These are phyloP conservation scores for Ceratina japonica DNA, from an alignment of 1,140 invertebrate genomes.

Conservation along the genomic window DNA sequence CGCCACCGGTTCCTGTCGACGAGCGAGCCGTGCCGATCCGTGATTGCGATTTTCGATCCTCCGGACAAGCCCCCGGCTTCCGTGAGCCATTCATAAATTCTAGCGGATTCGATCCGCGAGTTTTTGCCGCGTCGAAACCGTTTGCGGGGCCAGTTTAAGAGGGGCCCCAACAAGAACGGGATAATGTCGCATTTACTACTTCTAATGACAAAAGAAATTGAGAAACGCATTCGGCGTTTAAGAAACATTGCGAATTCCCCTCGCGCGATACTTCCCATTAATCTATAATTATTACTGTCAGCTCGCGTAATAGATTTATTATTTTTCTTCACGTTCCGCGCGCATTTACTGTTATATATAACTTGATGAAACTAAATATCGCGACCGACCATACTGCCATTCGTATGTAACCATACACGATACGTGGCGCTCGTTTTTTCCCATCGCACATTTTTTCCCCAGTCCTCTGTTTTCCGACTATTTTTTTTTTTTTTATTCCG, in stretches of 20 bases:
- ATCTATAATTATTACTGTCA: too few relatives aligned
- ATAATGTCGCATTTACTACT: not conserved
- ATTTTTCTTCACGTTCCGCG: constrained; percentile 1
- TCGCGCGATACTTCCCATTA: too few relatives aligned
- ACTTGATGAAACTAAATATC: not conserved
- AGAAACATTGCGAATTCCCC: not conserved
- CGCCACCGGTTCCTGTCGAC: constrained; percentile 57
- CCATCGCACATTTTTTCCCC: not conserved
- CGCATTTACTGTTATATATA: constrained; percentile 22
- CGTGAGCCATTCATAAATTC: constrained; percentile 8
- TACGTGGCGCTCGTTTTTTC: constrained; percentile 1
- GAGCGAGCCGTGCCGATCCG: constrained; percentile 10
- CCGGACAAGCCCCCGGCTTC: not conserved
- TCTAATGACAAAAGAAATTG: not conserved
- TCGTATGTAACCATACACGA: not conserved
- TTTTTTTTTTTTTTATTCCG: constrained; percentile 4
- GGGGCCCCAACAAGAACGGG: too few relatives aligned
- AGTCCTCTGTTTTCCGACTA: not conserved
- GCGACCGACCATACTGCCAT: not conserved
- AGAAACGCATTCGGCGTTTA: not conserved
- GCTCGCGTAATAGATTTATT: too few relatives aligned
- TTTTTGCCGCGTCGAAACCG: constrained; percentile 28
- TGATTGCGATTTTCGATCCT: constrained; percentile 28
- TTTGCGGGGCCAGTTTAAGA: not conserved
- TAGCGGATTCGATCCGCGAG: constrained; percentile 19